Conservation (phyloP, 2,113 vertebrate genomes). For the Eptesicus fuscus region DNA sequence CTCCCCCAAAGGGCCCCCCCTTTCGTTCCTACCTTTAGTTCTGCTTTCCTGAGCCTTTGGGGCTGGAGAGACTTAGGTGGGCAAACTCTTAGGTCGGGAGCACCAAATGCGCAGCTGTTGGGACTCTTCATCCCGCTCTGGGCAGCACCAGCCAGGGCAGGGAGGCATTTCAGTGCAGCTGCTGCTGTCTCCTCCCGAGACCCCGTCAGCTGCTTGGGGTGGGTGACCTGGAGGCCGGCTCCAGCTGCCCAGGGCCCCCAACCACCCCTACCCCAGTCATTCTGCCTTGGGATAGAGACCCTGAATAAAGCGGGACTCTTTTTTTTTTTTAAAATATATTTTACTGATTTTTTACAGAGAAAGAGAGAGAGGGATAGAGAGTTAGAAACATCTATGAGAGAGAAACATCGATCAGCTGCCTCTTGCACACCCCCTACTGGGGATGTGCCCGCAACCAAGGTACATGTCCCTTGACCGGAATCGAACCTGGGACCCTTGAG, state of each 20-base stretch:
- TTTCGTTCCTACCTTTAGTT: neutral
- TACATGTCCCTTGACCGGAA: too few relatives aligned
- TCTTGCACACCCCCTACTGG: too few relatives aligned
- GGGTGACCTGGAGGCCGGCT: neutral
- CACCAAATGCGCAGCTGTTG: neutral
- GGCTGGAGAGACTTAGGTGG: neutral
- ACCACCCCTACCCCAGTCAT: neutral
- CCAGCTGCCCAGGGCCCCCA: neutral
- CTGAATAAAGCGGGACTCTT: neutral
- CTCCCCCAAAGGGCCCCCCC: neutral
- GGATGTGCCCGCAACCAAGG: too few relatives aligned
- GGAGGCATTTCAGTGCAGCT: conserved; percentile 49
- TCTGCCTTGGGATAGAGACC: neutral
- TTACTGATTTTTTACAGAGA: too few relatives aligned
- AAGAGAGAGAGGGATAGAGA: too few relatives aligned
- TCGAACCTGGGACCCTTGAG: too few relatives aligned
- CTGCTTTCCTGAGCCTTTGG: neutral
- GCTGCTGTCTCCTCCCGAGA: neutral
- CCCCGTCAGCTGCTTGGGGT: conserved; percentile 27
- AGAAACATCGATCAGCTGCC: too few relatives aligned
- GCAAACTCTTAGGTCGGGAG: neutral
- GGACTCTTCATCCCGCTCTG: neutral
- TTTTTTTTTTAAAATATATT: too few relatives aligned
- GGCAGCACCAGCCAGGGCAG: neutral
- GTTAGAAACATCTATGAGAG: too few relatives aligned